Evolutionary conservation across 2,888 invertebrate genomes (phyloP).

Genomic region (Yponomeuta cagnagella): DNA sequence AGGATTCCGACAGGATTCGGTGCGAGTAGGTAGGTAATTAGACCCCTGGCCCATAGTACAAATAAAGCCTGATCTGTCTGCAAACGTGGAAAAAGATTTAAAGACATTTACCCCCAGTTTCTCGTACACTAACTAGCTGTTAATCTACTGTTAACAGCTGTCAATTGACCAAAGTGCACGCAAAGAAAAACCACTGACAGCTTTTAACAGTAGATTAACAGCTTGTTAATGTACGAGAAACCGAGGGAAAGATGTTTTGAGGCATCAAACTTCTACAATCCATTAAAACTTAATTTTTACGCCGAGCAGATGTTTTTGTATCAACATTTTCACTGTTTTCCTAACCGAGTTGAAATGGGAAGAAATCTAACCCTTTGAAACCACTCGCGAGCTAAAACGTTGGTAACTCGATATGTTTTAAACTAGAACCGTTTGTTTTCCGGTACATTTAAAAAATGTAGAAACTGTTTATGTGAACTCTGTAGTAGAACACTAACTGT

Average conservation of each 20-base stretch:
- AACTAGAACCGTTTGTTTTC: neutral
- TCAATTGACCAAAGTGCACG: too few species aligned
- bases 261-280: neutral
- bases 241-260: neutral
- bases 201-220: too few species aligned
- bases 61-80: too few species aligned
- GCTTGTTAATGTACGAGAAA: too few species aligned
- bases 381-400: neutral
- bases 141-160: too few species aligned
- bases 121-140: too few species aligned
- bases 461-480: neutral
- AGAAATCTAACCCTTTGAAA: neutral
- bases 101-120: too few species aligned
- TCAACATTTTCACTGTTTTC: neutral
- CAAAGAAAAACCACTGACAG: too few species aligned
- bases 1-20: too few species aligned
- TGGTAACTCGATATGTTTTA: neutral
- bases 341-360: neutral
- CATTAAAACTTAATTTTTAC: neutral
- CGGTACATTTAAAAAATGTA: neutral
- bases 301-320: neutral
- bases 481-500: neutral
- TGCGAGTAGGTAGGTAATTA: too few species aligned
- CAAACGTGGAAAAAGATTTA: too few species aligned
- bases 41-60: too few species aligned